Evolutionary conservation across 2,113 vertebrate genomes (phyloP).

Genomic region (Asarcornis scutulata): DNA sequence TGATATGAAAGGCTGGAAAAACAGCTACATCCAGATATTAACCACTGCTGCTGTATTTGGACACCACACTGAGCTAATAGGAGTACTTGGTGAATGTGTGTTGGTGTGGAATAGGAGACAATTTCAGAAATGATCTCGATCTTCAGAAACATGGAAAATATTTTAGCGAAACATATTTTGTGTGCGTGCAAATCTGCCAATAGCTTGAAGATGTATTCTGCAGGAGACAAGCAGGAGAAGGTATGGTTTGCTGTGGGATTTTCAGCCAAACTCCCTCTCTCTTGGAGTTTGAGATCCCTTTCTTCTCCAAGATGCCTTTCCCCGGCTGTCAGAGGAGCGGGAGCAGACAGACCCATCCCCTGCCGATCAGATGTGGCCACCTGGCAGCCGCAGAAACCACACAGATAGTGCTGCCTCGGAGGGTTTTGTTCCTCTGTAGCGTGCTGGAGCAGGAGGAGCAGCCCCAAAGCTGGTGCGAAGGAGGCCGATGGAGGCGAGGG

Average conservation of each 20-base stretch:
- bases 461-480: background rate
- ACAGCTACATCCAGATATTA: background rate
- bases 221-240: background rate
- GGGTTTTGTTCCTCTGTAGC: background rate
- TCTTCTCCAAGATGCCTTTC: slow-evolving; percentile 30
- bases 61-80: background rate
- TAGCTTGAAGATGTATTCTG: slow-evolving; percentile 13
- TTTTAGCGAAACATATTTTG: background rate
- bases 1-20: slow-evolving; percentile 46
- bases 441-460: background rate
- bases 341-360: background rate
- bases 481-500: background rate
- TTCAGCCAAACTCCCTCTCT: background rate
- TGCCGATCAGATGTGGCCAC: background rate
- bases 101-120: background rate
- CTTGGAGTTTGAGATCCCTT: slow-evolving; percentile 20
- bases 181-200: background rate
- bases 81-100: rapidly evolving
- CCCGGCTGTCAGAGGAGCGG: background rate
- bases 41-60: background rate
- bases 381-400: background rate
- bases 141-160: background rate
- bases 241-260: background rate
- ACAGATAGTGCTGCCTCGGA: background rate
- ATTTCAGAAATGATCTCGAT: slow-evolving; percentile 15